A percentile compares a stretch with the other conserved stretches of the same genome.
Evolutionary conservation across 2,888 invertebrate genomes (phyloP).

Genomic region (Nebria salina): DNA sequence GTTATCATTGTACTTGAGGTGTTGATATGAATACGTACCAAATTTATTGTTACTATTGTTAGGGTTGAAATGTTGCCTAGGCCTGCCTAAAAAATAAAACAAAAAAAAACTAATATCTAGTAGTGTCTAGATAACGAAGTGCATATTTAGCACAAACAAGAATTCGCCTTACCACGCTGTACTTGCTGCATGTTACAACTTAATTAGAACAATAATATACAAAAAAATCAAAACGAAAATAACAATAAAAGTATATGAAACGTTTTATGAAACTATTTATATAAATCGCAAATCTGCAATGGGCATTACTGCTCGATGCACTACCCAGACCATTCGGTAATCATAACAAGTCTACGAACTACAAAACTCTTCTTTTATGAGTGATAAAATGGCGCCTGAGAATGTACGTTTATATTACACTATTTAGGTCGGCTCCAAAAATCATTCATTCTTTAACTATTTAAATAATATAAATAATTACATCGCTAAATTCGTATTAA

Average conservation of each 20-base stretch:
- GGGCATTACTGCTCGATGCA: neutral
- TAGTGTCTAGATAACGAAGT: neutral
- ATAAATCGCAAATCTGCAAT: neutral
- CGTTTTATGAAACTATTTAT: neutral
- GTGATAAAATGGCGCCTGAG: neutral
- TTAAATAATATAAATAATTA: no score
- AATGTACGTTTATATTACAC: neutral
- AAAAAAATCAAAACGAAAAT: neutral
- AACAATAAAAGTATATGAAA: neutral
- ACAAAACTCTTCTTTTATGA: neutral
- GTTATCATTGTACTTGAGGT: no score
- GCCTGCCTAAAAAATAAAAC: neutral
- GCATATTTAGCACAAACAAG: no score
- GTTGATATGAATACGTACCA: neutral
- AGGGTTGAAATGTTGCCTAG: neutral
- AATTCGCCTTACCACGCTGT: neutral
- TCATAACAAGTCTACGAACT: neutral
- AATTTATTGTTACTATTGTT: neutral
- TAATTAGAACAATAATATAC: neutral
- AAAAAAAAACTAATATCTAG: neutral
- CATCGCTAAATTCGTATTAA: no score
- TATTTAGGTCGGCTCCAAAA: neutral
- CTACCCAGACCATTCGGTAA: neutral
- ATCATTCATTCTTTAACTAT: no score
- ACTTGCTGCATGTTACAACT: neutral